Conservation (phyloP, 1,140 invertebrate species). For the Wiebesia pumilae region DNA sequence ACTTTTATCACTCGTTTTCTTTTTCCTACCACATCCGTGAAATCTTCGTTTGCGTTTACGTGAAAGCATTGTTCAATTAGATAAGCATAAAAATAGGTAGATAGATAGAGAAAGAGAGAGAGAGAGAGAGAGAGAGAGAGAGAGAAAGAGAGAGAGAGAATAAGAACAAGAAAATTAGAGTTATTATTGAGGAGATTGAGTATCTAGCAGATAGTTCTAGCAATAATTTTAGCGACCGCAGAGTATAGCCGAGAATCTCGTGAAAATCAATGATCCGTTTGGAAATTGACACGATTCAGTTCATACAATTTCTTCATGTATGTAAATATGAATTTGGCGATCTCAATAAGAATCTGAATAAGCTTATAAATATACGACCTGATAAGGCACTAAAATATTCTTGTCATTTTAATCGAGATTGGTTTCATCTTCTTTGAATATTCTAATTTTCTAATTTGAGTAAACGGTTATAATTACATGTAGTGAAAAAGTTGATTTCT, state of each 20-base stretch:
- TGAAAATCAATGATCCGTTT: neutral
- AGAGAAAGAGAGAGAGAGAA: neutral
- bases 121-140: neutral
- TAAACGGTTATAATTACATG: too few species aligned
- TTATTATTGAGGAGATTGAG: neutral
- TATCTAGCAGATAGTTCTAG: neutral
- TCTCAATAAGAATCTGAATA: too few species aligned
- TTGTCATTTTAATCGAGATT: too few species aligned
- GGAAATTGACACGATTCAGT: neutral
- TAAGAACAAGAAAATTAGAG: neutral
- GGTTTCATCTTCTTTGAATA: too few species aligned
- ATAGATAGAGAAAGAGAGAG: neutral
- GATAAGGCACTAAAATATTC: too few species aligned
- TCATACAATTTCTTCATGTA: neutral
- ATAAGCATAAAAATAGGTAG: neutral
- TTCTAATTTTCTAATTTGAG: too few species aligned
- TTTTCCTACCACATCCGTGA: neutral
- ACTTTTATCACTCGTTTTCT: neutral
- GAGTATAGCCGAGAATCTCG: neutral
- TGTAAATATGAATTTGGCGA: too few species aligned
- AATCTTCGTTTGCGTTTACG: neutral
- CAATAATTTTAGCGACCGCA: neutral
- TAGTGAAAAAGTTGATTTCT: too few species aligned
- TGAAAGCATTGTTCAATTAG: neutral
- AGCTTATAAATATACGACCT: too few species aligned